Evolutionary conservation across 2,888 invertebrate genomes (phyloP), one percentile per base, ranked within the genome.

Genomic region (Dione vanillae): DNA sequence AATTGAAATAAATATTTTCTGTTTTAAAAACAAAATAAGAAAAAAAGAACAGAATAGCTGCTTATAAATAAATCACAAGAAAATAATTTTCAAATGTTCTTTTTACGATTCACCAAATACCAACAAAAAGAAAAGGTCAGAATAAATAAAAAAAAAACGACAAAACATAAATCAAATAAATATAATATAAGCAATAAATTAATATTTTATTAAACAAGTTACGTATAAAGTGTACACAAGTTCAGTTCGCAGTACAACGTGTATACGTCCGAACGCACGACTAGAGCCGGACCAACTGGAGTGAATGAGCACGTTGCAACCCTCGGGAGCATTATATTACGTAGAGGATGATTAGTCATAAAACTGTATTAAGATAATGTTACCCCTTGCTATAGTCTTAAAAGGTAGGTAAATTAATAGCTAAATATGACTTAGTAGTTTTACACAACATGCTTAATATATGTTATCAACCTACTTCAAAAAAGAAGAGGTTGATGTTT

Each of bases 291-390:
- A 56, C 61, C 37, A 56, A 72, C 66, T 72, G 66, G 54, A 58
- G 41, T 51, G 68, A 52, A 68, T n/a, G 49, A 19, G 59, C 65
- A 40, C 65, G 47, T 69, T 62, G 71, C 69, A 61, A 65, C 69
- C 69, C 65, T 37, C 41, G 40, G 54, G 51, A 62, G 43, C 47
- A n/a, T 35, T 56, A 61, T 45, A 61, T 61, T 27, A 61, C 11
- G 10, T 35, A 45, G 41, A 43, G 41, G 20, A 52, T 49, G 43
- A 40, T 59, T 40, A 43, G 16, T 16, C 41, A 19, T 10, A 35
- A 52, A 45, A 45, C n/a, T 16, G 16, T 45, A 61, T 45, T 35
- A 35, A 45, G 11, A 45, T 45, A 61, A 54, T 45, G n/a, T n/a
- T 41, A 41, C 45, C n/a, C 45, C 6, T 16, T 16, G 35, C n/a